Evolutionary conservation across 64 coral and sea anemone genomes (phyloP).

Genomic region (Pocillopora damicornis): DNA sequence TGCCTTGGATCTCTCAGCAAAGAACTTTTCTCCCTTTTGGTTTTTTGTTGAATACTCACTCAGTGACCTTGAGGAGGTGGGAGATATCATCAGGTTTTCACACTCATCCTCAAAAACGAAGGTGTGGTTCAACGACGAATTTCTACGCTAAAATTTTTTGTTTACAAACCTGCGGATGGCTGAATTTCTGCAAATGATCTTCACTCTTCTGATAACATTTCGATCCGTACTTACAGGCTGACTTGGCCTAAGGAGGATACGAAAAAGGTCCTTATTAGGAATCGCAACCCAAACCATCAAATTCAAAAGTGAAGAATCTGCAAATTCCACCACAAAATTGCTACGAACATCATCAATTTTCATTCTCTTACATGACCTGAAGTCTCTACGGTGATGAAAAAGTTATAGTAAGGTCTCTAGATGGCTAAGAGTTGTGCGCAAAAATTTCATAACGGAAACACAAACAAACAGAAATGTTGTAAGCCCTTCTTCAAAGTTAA

Average conservation of each 20-base stretch:
- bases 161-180: slow-evolving; percentile 47
- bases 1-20: too few species aligned
- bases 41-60: too few species aligned
- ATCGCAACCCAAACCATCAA: background rate
- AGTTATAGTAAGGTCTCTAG: too few species aligned
- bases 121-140: background rate
- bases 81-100: too few species aligned
- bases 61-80: too few species aligned
- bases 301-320: too few species aligned
- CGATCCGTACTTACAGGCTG: slow-evolving; percentile 79
- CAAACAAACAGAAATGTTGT: background rate
- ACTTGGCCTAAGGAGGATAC: slow-evolving; percentile 54
- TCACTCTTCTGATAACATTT: slow-evolving; percentile 83
- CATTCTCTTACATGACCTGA: too few species aligned
- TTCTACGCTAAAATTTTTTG: background rate
- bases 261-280: background rate
- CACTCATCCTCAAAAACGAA: too few species aligned
- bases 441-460: background rate
- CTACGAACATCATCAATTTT: too few species aligned
- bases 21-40: too few species aligned
- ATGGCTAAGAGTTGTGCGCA: background rate
- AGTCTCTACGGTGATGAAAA: too few species aligned
- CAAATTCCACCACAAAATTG: too few species aligned
- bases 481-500: background rate
- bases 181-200: slow-evolving; percentile 61